phyloP scores from a whole-genome alignment of 2,113 vertebrate genomes.

The Toxotes jaculatrix region DNA sequence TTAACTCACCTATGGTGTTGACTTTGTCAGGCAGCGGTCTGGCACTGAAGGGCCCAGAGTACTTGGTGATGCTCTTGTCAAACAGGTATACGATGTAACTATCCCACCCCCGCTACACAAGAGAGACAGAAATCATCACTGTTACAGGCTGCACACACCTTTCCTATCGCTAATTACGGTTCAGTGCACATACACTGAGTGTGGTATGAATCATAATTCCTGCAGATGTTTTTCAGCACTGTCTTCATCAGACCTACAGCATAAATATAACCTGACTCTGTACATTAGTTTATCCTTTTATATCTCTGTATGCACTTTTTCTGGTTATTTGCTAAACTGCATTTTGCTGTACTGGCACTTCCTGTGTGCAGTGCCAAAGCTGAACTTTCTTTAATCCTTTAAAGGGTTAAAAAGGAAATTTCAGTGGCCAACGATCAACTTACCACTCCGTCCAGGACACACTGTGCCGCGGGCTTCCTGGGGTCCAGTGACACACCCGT shows the following conservation, averaged over 20 bases:
- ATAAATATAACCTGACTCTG: too few species aligned
- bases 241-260: fast-evolving
- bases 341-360: not conserved
- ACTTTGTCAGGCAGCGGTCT: slow-evolving; percentile 95
- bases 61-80: slow-evolving; percentile 96
- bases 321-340: not conserved
- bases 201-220: not conserved
- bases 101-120: slow-evolving; percentile 94
- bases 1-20: slow-evolving; percentile 92
- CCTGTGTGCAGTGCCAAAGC: not conserved
- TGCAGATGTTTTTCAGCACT: too few species aligned
- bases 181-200: not conserved
- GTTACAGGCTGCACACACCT: not conserved
- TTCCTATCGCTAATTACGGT: not conserved
- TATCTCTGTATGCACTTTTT: too few species aligned
- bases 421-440: not conserved
- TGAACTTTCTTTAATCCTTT: too few species aligned
- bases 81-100: slow-evolving; percentile 99
- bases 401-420: too few species aligned
- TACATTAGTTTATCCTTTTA: too few species aligned
- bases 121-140: slow-evolving; percentile 20
- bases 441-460: slow-evolving; percentile 95
- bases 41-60: slow-evolving; percentile 93
- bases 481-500: slow-evolving; percentile 96
- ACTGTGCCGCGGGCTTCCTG: slow-evolving; percentile 94